Evolutionary conservation across 2,113 vertebrate species (phyloP), one percentile per base, ranked within the genome.

Genomic region (Ciconia stormi): DNA sequence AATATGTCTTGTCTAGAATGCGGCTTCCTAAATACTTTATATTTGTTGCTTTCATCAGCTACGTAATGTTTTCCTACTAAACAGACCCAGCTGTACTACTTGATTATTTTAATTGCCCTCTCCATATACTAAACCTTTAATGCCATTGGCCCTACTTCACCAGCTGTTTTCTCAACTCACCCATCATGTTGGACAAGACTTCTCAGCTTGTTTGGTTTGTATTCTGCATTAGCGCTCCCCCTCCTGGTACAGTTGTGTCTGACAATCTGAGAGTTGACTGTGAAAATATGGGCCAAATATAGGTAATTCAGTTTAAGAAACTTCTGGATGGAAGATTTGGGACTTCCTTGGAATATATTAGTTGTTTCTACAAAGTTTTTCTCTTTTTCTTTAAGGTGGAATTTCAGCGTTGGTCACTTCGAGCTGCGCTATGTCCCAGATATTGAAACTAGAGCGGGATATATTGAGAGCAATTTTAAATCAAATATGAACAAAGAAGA

Each of bases 371-470:
- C 25, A 89, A 97, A 85, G 21, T 63, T 46, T 78, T 50, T 63
- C 20, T 97, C 82, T 96, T 69, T 98, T 59, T 96, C 85, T 98
- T 97, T 93, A 95, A 99, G 99, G 98, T 99, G 99, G 99, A 99
- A 99, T 98, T 99, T 99, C 98, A 99, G 99, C 13, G 99, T 99
- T 63, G 99, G 99, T 70, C 99, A 99, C 98, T 99, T 99, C 82
- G 99, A 99, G 98, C 98, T 99, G 94, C 99, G 99, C 93, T 99
- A 99, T 23, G 87, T 99, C 92, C 98, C 99, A 42, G 99, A 99
- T 93, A 92, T 98, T 61, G 98, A 99, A 97, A 98, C 98, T 11
- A 98, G 98, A 77, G 97, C 98, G 0, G 98, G 99, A 96, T 99
- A 99, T 96, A 98, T 99, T 91, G 99, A 99, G 96, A 98, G 99